Conservation (phyloP, 2,113 vertebrate species). For the Odontesthes bonariensis region DNA sequence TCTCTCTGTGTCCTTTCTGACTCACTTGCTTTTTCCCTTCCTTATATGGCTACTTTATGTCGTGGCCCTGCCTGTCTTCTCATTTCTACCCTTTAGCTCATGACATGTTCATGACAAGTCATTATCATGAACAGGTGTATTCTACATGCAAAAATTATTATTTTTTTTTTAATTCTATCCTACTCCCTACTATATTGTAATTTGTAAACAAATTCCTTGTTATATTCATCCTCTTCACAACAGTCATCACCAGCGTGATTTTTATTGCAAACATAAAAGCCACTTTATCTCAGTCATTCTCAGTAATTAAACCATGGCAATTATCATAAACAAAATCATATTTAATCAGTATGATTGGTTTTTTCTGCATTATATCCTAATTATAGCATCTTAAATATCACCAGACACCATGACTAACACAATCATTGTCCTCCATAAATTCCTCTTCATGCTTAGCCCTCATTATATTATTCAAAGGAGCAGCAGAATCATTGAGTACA, state of each 20-base stretch:
- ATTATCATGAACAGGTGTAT: background rate
- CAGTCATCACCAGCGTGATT: no score
- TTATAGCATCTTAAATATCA: no score
- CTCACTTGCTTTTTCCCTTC: conserved; percentile 10
- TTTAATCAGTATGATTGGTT: background rate
- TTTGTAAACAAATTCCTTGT: no score
- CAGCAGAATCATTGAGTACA: no score
- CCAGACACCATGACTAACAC: background rate
- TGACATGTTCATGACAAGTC: background rate
- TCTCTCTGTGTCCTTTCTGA: conserved; percentile 42
- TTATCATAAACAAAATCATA: background rate
- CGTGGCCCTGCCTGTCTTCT: background rate
- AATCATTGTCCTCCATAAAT: background rate
- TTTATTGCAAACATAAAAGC: background rate
- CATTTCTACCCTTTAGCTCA: background rate
- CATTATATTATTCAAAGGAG: no score
- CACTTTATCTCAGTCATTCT: background rate
- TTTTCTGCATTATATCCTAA: background rate
- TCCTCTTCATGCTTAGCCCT: no score
- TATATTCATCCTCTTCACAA: background rate
- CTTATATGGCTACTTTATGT: conserved; percentile 5
- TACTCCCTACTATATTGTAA: no score
- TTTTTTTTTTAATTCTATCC: no score
- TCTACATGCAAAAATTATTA: no score
- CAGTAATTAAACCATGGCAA: background rate